These are phyloP conservation scores for Trogon melanurus DNA, from an alignment of 2,113 vertebrate species.

Conservation along the genomic window DNA sequence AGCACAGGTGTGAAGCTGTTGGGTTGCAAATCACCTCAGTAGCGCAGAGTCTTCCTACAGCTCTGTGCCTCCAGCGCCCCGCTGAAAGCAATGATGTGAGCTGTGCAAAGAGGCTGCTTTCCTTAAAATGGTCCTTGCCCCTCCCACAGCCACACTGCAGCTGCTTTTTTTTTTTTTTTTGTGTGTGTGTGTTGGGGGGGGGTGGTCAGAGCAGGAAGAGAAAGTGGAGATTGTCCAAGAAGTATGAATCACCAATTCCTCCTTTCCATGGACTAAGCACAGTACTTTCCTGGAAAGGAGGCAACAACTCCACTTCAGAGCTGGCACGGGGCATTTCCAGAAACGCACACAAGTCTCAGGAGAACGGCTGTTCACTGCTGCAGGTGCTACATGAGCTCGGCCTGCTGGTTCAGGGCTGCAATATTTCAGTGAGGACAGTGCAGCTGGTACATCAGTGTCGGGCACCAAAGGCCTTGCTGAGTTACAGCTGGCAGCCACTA, in stretches of 20 bases:
- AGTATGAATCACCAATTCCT: conserved; percentile 39
- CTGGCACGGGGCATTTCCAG: background rate
- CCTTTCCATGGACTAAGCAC: background rate
- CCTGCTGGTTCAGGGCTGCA: background rate
- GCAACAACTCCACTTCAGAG: background rate
- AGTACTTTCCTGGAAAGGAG: background rate
- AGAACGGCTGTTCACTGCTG: background rate
- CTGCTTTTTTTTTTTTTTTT: background rate
- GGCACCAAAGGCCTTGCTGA: fast-evolving
- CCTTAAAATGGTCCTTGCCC: background rate
- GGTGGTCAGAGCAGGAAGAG: background rate
- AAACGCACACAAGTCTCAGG: background rate
- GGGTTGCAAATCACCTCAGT: background rate
- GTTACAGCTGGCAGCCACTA: fast-evolving
- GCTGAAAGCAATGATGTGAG: fast-evolving
- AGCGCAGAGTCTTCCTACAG: background rate
- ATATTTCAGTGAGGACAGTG: background rate
- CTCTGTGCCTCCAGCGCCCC: background rate
- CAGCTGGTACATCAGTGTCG: fast-evolving
- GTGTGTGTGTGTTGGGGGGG: background rate
- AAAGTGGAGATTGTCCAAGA: conserved; percentile 18
- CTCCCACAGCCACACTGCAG: background rate
- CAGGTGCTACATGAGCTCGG: background rate
- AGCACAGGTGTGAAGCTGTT: background rate
- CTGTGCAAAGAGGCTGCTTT: no score